These are phyloP conservation scores for Mormoops blainvillei DNA, from an alignment of 2,113 vertebrate species.

Conservation along the genomic window DNA sequence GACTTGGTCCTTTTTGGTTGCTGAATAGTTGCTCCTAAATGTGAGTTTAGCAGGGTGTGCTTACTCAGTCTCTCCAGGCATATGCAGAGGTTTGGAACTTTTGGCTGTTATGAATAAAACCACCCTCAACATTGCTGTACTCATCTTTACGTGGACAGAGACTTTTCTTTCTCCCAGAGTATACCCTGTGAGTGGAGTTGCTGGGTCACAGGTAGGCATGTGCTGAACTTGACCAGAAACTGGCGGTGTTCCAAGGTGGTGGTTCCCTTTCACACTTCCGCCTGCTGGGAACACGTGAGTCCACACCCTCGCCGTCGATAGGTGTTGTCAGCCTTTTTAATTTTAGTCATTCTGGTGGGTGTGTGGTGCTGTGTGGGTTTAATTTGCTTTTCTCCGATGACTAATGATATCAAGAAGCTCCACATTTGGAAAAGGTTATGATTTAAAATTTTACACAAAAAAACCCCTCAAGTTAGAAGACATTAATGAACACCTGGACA, in stretches of 20 bases:
- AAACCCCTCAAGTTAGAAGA: not conserved
- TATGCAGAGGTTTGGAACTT: not conserved
- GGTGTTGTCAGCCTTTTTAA: constrained; percentile 46
- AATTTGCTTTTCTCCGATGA: constrained; percentile 52
- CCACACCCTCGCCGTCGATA: not conserved
- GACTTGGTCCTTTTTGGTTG: not conserved
- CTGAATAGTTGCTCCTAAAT: not conserved
- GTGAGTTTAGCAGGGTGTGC: not conserved
- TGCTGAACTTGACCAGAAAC: not conserved
- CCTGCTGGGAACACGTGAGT: not conserved
- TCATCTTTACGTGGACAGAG: not conserved
- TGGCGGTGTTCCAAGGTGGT: not conserved
- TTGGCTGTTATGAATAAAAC: not conserved
- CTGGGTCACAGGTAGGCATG: not conserved
- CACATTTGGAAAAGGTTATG: constrained; percentile 48
- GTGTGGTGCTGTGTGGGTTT: not conserved
- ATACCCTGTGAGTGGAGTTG: not conserved
- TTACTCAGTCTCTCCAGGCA: not conserved
- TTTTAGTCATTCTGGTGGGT: constrained; percentile 42
- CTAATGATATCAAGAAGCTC: constrained; percentile 36
- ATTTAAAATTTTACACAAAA: constrained; percentile 47
- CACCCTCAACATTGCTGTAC: not conserved
- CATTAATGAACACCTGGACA: not conserved
- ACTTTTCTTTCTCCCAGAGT: not conserved
- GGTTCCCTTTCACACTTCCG: not conserved